Evolutionary conservation across 2,888 invertebrate species (phyloP), one percentile per base, ranked within the genome.

Genomic region (Coremacera marginata): DNA sequence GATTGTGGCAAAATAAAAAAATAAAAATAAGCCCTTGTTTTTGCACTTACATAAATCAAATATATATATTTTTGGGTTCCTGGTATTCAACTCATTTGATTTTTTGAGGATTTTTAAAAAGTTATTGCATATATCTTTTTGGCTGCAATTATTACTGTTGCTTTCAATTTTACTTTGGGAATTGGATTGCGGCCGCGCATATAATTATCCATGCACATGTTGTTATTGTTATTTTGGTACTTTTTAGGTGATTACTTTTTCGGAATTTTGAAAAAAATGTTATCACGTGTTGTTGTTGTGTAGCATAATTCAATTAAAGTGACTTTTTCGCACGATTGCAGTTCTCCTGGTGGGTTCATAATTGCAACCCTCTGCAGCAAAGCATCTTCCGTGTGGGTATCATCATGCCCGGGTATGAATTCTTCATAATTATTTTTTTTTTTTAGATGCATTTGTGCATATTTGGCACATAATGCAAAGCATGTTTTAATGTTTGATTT

Each of bases 231-330:
- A 8, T 52, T 34, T 51, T 51, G 16, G 31, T 4, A 5, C 37
- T 19, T 51, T 57, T 72, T 65, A 5, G 11, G 44, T 62, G 60
- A 65, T 57, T 65, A n/a, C 55, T 60, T 25, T 67, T 34, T 55
- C 31, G 8, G 5, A 72, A 11, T 71, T 68, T 34, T 19, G 22
- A 68, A 19, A 19, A 55, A 55, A 55, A 55, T 34, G 51, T 31
- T n/a, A 25, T 70, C 67, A 22, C 57, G 75, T 75, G 73, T 60
- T 75, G 73, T 19, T 63, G 19, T 70, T 75, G 63, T 60, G 37
- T 60, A 57, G 70, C 65, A 55, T 76, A 70, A 78, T 79, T 78
- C 80, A 80, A 80, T 80, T 80, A 74, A 78, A 79, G 60, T 77
- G 62, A 71, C 76, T 77, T 75, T 78, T 80, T 80, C 78, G 78